A percentile compares a stretch with the other conserved stretches of the same genome.
phyloP scores from a whole-genome alignment of 2,888 invertebrate genomes.

The Byasa hedistus region DNA sequence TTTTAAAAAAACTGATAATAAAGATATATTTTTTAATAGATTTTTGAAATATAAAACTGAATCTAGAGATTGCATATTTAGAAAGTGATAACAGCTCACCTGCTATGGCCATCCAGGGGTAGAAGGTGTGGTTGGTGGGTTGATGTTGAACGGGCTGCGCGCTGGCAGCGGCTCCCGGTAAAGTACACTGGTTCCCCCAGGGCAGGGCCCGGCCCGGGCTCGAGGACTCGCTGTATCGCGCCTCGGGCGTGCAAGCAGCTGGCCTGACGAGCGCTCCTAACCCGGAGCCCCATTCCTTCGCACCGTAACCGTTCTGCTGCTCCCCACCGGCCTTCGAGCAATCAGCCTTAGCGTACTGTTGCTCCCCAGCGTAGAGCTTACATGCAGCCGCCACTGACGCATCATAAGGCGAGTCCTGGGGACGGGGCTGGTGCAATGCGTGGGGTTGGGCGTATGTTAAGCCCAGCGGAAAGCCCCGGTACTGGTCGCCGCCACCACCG shows the following conservation, averaged over 20 bases:
- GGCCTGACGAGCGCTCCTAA: slow-evolving; percentile 87
- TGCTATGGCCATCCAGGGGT: slow-evolving; percentile 99
- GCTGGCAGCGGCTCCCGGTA: slow-evolving; percentile 89
- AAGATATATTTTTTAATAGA: too few species aligned
- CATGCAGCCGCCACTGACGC: slow-evolving; percentile 93
- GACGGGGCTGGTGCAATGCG: slow-evolving; percentile 87
- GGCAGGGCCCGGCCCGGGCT: slow-evolving; percentile 88
- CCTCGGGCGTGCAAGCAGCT: slow-evolving; percentile 94
- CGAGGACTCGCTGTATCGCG: slow-evolving; percentile 91
- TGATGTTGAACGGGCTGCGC: slow-evolving; percentile 94
- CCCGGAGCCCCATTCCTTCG: slow-evolving; percentile 85
- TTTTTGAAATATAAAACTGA: too few species aligned
- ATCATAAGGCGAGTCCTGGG: slow-evolving; percentile 95
- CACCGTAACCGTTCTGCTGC: slow-evolving; percentile 84
- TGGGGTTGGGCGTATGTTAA: slow-evolving; percentile 92
- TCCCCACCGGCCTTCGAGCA: slow-evolving; percentile 85
- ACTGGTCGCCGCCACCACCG: slow-evolving; percentile 87
- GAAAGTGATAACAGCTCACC: slow-evolving; percentile 84
- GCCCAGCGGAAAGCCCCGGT: slow-evolving; percentile 92
- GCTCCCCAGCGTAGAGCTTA: slow-evolving; percentile 87
- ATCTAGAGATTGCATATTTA: neutral
- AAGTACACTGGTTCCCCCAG: slow-evolving; percentile 93
- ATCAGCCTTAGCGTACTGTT: slow-evolving; percentile 86
- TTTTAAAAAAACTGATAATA: neutral
- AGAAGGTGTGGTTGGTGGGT: slow-evolving; percentile 95